phyloP scores from a whole-genome alignment of 2,888 invertebrate species.

The Isoperla grammatica region DNA sequence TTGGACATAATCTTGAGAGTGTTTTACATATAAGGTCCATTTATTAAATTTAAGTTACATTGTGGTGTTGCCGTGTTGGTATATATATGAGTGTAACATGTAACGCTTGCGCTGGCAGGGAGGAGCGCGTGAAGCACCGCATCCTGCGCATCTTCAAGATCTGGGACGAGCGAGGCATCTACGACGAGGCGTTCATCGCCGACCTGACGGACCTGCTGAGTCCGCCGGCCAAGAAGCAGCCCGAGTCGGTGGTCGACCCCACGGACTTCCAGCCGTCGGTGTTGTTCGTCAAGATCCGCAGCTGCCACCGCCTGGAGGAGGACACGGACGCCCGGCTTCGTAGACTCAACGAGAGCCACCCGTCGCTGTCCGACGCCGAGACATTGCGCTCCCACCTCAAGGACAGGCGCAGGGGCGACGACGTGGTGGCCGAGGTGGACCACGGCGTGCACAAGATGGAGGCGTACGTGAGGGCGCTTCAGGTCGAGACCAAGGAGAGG shows the following conservation, averaged over 20 bases:
- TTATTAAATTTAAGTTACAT: no score
- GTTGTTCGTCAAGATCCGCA: conserved; percentile 68
- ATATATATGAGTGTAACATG: no score
- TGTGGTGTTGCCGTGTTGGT: no score
- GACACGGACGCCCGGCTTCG: conserved; percentile 68
- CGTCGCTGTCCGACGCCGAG: conserved; percentile 71
- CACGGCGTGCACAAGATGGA: conserved; percentile 74
- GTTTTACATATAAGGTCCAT: no score
- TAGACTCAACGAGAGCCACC: conserved; percentile 59
- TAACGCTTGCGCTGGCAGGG: no score
- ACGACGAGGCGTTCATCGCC: conserved; percentile 82
- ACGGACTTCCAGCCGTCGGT: conserved; percentile 68
- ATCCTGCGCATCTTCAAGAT: conserved; percentile 89
- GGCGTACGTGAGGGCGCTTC: conserved; percentile 71
- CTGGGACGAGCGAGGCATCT: conserved; percentile 91
- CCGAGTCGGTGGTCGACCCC: conserved; percentile 52
- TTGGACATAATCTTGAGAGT: no score
- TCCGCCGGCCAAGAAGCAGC: conserved; percentile 61
- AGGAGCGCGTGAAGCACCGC: conserved; percentile 81
- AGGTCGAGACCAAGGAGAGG: conserved; percentile 76
- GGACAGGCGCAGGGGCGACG: conserved; percentile 80
- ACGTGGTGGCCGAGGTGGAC: conserved; percentile 82
- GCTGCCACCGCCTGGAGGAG: conserved; percentile 64
- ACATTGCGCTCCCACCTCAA: conserved; percentile 73
- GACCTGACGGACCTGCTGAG: conserved; percentile 80